A percentile compares a stretch with the other conserved stretches of the same genome.
phyloP scores from a whole-genome alignment of 2,888 invertebrate genomes.

The Rhagium mordax region DNA sequence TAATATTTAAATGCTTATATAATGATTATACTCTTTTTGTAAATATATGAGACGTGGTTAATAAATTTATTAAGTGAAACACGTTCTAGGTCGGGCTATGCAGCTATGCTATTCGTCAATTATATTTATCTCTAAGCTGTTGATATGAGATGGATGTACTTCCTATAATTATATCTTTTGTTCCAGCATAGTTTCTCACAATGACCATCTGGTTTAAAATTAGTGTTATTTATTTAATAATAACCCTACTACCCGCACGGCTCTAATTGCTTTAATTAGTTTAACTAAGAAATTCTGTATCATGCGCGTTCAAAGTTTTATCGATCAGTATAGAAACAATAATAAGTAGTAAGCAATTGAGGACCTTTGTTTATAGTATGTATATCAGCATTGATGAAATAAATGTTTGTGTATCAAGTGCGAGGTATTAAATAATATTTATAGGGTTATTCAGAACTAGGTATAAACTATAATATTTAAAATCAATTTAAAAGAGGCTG shows the following conservation, averaged over 20 bases:
- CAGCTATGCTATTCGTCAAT: neutral
- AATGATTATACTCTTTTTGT: neutral
- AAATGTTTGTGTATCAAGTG: too few relatives aligned
- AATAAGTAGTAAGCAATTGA: neutral
- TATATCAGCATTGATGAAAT: neutral
- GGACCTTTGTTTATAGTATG: neutral
- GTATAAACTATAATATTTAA: too few relatives aligned
- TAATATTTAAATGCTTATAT: too few relatives aligned
- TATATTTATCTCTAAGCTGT: neutral
- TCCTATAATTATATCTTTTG: neutral
- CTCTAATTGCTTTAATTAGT: slow-evolving; percentile 7
- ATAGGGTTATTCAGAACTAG: too few relatives aligned
- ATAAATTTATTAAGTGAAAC: neutral
- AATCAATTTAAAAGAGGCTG: too few relatives aligned
- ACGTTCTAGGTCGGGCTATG: neutral
- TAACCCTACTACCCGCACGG: neutral
- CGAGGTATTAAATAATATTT: too few relatives aligned
- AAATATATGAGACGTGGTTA: neutral
- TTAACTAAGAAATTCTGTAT: slow-evolving; percentile 7
- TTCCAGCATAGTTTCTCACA: neutral
- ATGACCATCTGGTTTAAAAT: slow-evolving; percentile 11
- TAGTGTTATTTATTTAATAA: slow-evolving; percentile 1
- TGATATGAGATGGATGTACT: neutral
- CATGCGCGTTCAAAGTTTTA: neutral
- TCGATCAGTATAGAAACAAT: neutral